phyloP scores from a whole-genome alignment of 2,797 vertebrate species.

The Catostomus latipinnis region DNA sequence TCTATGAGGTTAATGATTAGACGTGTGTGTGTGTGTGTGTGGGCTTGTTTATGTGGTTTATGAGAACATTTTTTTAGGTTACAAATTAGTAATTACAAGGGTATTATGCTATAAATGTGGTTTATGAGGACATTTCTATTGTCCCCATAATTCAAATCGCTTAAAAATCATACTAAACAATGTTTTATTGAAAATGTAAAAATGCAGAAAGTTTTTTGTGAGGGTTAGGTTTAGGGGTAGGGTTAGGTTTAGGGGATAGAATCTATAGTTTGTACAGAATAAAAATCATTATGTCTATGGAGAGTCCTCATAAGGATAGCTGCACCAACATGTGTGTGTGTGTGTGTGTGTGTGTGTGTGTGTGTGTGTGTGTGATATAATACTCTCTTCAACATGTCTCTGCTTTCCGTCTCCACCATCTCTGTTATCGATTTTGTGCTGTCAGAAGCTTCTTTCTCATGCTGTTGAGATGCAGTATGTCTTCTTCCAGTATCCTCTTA shows the following conservation, averaged over 20 bases:
- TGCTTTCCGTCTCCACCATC: conserved; percentile 19
- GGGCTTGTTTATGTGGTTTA: too few species aligned
- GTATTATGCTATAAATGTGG: too few species aligned
- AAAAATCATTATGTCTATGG: neutral
- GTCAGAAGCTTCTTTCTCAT: conserved; percentile 49
- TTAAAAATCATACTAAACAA: too few species aligned
- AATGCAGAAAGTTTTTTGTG: too few species aligned
- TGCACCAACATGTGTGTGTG: conserved; percentile 1
- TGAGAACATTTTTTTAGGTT: too few species aligned
- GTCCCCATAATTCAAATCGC: too few species aligned
- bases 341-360: conserved; percentile 7
- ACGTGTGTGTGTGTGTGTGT: conserved; percentile 31
- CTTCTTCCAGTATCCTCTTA: neutral
- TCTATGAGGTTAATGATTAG: conserved; percentile 50
- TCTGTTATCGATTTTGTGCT: conserved; percentile 46
- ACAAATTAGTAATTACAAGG: too few species aligned
- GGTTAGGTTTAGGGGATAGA: neutral
- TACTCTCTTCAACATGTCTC: conserved; percentile 30
- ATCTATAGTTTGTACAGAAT: too few species aligned
- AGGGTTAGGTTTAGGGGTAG: too few species aligned
- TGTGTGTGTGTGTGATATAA: neutral
- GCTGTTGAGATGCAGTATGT: conserved; percentile 9
- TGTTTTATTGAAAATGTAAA: too few species aligned
- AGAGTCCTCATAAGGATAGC: too few species aligned
- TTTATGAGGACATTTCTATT: too few species aligned